These are phyloP conservation scores for Nycticorax nycticorax DNA, from an alignment of 2,113 vertebrate species.

Conservation along the genomic window DNA sequence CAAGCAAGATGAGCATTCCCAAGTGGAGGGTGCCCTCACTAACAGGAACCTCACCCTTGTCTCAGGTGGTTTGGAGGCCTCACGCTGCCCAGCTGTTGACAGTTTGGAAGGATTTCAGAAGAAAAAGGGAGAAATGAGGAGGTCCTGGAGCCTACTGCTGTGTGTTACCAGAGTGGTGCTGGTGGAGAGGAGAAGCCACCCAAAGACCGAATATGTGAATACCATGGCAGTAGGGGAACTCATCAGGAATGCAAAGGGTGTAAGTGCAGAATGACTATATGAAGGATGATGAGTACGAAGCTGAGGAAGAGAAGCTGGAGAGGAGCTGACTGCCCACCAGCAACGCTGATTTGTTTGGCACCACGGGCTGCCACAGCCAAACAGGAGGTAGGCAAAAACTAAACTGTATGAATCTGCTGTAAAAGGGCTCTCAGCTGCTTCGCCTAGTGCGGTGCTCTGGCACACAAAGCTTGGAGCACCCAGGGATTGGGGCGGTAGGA, in stretches of 20 bases:
- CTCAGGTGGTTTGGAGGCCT: background rate
- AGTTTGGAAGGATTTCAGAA: background rate
- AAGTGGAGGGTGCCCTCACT: background rate
- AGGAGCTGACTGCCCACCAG: background rate
- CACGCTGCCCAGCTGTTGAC: background rate
- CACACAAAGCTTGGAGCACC: background rate
- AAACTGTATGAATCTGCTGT: background rate
- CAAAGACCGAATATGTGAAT: background rate
- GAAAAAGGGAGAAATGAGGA: background rate
- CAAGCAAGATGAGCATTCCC: background rate
- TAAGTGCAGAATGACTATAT: background rate
- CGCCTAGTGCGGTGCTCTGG: background rate
- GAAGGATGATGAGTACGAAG: background rate
- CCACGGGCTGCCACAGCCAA: background rate
- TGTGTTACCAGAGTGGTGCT: background rate
- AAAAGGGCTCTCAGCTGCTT: background rate
- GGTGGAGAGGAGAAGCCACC: background rate
- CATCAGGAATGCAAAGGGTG: background rate
- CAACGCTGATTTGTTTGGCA: background rate
- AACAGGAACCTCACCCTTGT: background rate
- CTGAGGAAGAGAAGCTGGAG: background rate
- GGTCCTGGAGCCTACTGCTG: fast-evolving
- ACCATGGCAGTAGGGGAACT: too few relatives aligned
- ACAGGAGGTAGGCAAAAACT: background rate
- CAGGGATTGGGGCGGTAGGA: background rate